Conservation (phyloP, 1,140 invertebrate species). For the Helicoverpa armigera region DNA sequence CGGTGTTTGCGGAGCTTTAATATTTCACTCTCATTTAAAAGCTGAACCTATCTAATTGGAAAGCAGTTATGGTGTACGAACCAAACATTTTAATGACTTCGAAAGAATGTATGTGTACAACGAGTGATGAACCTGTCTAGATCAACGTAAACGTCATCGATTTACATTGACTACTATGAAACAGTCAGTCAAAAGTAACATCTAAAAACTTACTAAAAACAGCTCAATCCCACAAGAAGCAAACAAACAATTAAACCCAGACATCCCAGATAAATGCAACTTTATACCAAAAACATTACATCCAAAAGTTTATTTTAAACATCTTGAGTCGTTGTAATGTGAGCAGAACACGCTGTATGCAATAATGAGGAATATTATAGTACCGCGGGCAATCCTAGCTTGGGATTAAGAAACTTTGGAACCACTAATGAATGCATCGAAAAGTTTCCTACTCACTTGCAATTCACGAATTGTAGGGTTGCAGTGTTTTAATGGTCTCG, state of each 20-base stretch:
- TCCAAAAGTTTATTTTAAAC: slow-evolving; percentile 53
- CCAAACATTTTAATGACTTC: too few relatives aligned
- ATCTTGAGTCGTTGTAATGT: slow-evolving; percentile 52
- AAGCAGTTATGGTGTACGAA: neutral
- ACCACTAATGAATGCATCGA: slow-evolving; percentile 80
- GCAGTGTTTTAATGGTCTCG: slow-evolving; percentile 40
- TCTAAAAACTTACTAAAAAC: neutral
- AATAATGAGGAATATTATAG: slow-evolving; percentile 72
- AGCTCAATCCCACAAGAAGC: neutral
- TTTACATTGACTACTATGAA: too few relatives aligned
- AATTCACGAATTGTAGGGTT: slow-evolving; percentile 64
- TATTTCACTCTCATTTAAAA: neutral
- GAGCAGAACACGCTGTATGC: slow-evolving; percentile 43
- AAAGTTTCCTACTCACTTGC: slow-evolving; percentile 75
- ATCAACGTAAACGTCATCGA: too few relatives aligned
- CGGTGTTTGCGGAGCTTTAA: neutral
- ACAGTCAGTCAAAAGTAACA: neutral
- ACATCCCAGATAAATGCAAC: neutral
- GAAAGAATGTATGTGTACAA: too few relatives aligned
- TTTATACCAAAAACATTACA: neutral
- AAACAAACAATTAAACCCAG: neutral
- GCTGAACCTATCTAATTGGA: neutral
- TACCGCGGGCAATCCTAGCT: slow-evolving; percentile 68
- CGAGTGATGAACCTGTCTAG: too few relatives aligned
- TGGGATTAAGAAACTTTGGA: slow-evolving; percentile 74